phyloP scores from a whole-genome alignment of 2,888 invertebrate species.

The Lepidochitona cinerea region DNA sequence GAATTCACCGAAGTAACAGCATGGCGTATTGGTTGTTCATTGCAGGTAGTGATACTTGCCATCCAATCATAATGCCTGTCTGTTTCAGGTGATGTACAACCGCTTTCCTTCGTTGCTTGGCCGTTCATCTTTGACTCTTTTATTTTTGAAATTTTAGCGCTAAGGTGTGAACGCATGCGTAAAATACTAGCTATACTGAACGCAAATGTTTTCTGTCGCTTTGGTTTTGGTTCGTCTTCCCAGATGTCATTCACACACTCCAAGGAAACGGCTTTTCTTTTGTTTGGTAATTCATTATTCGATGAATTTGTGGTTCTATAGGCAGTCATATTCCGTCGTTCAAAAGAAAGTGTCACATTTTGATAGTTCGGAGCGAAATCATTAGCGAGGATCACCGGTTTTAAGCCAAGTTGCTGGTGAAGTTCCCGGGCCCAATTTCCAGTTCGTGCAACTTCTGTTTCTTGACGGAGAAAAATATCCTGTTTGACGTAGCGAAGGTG shows the following conservation, averaged over 20 bases:
- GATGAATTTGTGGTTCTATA: background rate
- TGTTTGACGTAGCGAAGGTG: conserved; percentile 32
- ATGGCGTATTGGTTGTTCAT: too few relatives aligned
- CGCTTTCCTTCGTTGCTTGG: too few relatives aligned
- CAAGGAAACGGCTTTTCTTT: background rate
- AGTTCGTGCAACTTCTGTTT: conserved; percentile 23
- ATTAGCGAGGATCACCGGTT: conserved; percentile 17
- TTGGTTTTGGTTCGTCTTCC: background rate
- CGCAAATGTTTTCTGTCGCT: background rate
- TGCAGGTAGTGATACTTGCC: too few relatives aligned
- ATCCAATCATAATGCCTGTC: too few relatives aligned
- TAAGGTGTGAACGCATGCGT: background rate
- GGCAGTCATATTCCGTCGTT: background rate
- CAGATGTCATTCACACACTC: too few relatives aligned
- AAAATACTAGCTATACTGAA: background rate
- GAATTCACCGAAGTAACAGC: too few relatives aligned
- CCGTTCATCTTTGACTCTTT: too few relatives aligned
- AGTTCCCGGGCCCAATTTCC: conserved; percentile 33
- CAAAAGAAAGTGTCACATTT: background rate
- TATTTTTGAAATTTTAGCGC: background rate
- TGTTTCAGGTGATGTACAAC: too few relatives aligned
- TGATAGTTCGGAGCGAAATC: background rate
- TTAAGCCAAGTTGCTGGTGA: conserved; percentile 39
- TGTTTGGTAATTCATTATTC: too few relatives aligned
- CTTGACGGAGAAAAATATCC: conserved; percentile 37